Base-by-base conservation (phyloP, 2,797 vertebrate species). In the Siniperca scherzeri region DNA sequence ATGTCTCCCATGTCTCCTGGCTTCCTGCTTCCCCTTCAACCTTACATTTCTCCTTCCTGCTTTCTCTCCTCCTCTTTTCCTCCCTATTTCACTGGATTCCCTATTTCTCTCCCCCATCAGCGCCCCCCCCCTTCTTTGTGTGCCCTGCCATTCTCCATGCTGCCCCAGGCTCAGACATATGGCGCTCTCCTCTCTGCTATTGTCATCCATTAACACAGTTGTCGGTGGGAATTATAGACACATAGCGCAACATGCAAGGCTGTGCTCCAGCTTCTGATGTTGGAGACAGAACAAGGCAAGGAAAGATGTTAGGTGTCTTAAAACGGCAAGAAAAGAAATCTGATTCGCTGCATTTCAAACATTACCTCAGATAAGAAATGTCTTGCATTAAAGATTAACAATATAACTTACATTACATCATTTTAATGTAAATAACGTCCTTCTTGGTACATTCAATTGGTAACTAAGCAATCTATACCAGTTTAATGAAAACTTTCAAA, bases 141-240 rank as follows among this genome's bases (percentile, higher is more conserved):
- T 83, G 84, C 87, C 84, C 91, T 94, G 90, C 90, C 90, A 90
- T 88, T 93, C 91, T 91, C 82, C 66, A 56, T 64, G 88, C 80
- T 89, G 93, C 94, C 94, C 88, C 90, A 71, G 94, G 94, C 94
- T 88, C 83, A 90, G 87, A 92, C 94, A 95, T 94, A 93, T 94
- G 94, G 93, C 79, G 84, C 83, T 91, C 92, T 88, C 83, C 89
- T 91, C 91, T 93, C 86, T 89, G 87, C 93, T 90, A 92, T 92
- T 94, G 92, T 93, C 91, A 93, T 93, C 92, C 92, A 95, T 94
- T 94, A 94, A 93, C 92, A 94, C 93, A 93, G 90, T 94, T 94
- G 94, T 94, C 94, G 92, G 79, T 88, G 92, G 92, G 88, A 94
- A 94, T 94, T 93, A 93, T 88, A 83, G 87, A 87, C 90, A 88